Evolutionary conservation across 2,797 vertebrate species (phyloP).

Genomic region (Hephaestus fuliginosus): DNA sequence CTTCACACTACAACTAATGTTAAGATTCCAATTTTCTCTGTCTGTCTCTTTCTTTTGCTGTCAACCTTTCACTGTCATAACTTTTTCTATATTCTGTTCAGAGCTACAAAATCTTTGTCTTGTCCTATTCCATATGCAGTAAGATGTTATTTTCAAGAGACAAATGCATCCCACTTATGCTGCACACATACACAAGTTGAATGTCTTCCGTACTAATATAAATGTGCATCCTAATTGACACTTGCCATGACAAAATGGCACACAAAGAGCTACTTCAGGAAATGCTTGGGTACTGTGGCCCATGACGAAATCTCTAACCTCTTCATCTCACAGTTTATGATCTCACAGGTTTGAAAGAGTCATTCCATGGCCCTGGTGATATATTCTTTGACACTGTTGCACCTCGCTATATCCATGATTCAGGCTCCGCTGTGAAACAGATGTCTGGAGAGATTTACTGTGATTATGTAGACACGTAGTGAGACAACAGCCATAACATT

Average conservation of each 20-base stretch:
- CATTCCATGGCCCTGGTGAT: constrained; percentile 11
- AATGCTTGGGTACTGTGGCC: background rate
- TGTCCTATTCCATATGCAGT: background rate
- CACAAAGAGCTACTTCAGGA: constrained; percentile 20
- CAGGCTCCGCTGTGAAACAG: constrained; percentile 46
- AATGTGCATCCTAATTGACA: constrained; percentile 10
- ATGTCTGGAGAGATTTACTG: constrained; percentile 62
- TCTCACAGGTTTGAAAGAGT: constrained; percentile 26
- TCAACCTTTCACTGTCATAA: background rate
- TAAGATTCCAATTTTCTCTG: background rate
- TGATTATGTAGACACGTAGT: constrained; percentile 41
- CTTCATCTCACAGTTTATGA: constrained; percentile 45
- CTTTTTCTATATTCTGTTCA: constrained; percentile 14
- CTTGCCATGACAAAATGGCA: background rate
- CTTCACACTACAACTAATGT: constrained; percentile 3
- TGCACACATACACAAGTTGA: constrained; percentile 10
- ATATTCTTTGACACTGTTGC: constrained; percentile 36
- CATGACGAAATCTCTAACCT: constrained; percentile 29
- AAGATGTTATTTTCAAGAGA: constrained; percentile 37
- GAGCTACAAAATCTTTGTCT: constrained; percentile 13
- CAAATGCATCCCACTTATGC: constrained; percentile 18
- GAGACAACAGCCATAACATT: constrained; percentile 32
- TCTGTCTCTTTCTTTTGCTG: background rate
- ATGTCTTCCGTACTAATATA: constrained; percentile 10
- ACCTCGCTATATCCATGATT: constrained; percentile 26